A percentile compares a stretch with the other conserved stretches of the same genome.
phyloP scores from a whole-genome alignment of 1,140 invertebrate species.

The Bombus waltoni region DNA sequence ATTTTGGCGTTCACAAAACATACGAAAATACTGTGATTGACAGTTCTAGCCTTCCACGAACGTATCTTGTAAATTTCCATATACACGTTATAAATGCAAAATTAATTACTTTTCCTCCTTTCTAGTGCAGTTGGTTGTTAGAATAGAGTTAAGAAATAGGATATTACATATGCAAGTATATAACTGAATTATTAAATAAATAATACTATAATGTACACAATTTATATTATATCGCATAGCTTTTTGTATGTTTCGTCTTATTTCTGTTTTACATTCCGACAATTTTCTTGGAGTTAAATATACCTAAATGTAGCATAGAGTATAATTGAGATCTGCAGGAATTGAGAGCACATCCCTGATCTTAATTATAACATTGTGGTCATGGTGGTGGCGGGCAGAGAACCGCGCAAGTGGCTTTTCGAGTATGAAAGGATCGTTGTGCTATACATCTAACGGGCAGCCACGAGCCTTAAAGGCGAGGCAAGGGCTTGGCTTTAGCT shows the following conservation, averaged over 20 bases:
- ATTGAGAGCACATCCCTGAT: conserved; percentile 42
- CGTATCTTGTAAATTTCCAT: background rate
- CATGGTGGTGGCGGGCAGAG: conserved; percentile 24
- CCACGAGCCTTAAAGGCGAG: conserved; percentile 59
- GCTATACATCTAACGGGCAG: conserved; percentile 69
- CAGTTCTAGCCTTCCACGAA: background rate
- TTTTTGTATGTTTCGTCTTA: background rate
- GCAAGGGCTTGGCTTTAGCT: conserved; percentile 62
- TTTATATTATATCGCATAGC: too few species aligned
- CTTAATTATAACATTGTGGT: conserved; percentile 49
- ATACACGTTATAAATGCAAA: too few species aligned
- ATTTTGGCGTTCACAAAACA: background rate
- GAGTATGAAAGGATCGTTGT: conserved; percentile 73
- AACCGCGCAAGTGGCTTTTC: conserved; percentile 65
- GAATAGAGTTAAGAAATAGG: too few species aligned
- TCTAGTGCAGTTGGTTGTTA: too few species aligned
- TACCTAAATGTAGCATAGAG: background rate
- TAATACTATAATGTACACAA: too few species aligned
- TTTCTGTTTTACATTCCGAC: background rate
- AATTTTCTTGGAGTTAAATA: background rate
- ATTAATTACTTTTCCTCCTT: too few species aligned
- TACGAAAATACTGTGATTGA: background rate
- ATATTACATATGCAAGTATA: too few species aligned
- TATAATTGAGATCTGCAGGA: background rate
- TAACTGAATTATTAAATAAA: too few species aligned